Conservation (phyloP, 1,140 invertebrate species). For the Atta texana region DNA sequence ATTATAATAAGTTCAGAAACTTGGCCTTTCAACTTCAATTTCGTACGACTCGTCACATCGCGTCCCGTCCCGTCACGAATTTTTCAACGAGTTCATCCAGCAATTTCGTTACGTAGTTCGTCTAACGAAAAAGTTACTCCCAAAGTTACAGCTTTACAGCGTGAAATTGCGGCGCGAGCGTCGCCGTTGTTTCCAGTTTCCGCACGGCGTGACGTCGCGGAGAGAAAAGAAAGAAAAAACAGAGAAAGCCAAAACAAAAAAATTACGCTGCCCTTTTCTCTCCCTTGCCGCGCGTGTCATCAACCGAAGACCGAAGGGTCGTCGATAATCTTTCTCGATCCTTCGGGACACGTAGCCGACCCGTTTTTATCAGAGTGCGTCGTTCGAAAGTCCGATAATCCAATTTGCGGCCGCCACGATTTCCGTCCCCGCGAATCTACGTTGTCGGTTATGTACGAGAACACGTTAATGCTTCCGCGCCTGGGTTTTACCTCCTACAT, state of each 20-base stretch:
- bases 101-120: slow-evolving; percentile 56
- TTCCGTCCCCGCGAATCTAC: slow-evolving; percentile 41
- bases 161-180: slow-evolving; percentile 38
- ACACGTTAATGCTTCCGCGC: slow-evolving; percentile 41
- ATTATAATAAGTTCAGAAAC: not conserved
- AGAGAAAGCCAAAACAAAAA: not conserved
- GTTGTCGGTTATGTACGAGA: slow-evolving; percentile 32
- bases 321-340: slow-evolving; percentile 64
- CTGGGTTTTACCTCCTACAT: slow-evolving; percentile 39
- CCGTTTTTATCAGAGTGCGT: slow-evolving; percentile 44
- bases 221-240: not conserved
- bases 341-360: slow-evolving; percentile 30
- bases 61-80: slow-evolving; percentile 38
- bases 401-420: slow-evolving; percentile 54
- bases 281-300: slow-evolving; percentile 58
- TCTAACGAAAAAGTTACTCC: slow-evolving; percentile 51
- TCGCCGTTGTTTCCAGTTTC: slow-evolving; percentile 33
- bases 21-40: slow-evolving; percentile 29
- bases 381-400: slow-evolving; percentile 54
- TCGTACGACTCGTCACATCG: slow-evolving; percentile 29
- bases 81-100: slow-evolving; percentile 52
- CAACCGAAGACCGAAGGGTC: slow-evolving; percentile 47
- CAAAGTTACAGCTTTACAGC: slow-evolving; percentile 46
- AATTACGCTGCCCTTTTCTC: slow-evolving; percentile 39
- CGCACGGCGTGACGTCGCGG: not conserved